These are phyloP conservation scores for Pantala flavescens DNA, from an alignment of 1,140 invertebrate species.

Conservation along the genomic window DNA sequence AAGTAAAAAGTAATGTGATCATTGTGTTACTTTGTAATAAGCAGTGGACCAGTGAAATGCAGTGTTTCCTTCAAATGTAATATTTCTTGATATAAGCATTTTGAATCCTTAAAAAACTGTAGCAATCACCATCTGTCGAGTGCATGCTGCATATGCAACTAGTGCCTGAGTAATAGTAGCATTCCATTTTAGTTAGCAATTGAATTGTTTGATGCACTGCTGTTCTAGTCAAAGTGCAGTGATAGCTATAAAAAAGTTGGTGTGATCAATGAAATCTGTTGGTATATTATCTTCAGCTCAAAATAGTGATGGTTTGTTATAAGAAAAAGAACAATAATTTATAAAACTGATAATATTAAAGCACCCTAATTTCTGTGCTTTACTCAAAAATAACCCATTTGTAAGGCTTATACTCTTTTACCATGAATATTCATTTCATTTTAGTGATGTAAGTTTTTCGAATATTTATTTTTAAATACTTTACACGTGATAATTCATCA, in stretches of 20 bases:
- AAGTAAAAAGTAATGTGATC: too few species aligned
- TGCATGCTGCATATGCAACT: not conserved
- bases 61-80: not conserved
- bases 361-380: not conserved
- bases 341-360: not conserved
- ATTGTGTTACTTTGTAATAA: not conserved
- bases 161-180: not conserved
- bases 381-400: not conserved
- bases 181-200: not conserved
- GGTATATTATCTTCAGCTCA: not conserved
- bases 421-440: not conserved
- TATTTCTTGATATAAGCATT: not conserved
- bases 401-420: not conserved
- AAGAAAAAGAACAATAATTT: not conserved
- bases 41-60: not conserved
- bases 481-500: too few species aligned
- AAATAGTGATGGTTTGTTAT: constrained; percentile 3
- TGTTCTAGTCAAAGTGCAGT: not conserved
- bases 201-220: not conserved
- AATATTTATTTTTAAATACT: too few species aligned
- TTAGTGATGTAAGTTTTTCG: too few species aligned
- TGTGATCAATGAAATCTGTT: not conserved
- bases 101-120: not conserved
- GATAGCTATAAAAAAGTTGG: constrained; percentile 2
- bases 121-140: not conserved